Evolutionary conservation across 2,797 vertebrate species (phyloP).

Genomic region (Leptodactylus fallax): DNA sequence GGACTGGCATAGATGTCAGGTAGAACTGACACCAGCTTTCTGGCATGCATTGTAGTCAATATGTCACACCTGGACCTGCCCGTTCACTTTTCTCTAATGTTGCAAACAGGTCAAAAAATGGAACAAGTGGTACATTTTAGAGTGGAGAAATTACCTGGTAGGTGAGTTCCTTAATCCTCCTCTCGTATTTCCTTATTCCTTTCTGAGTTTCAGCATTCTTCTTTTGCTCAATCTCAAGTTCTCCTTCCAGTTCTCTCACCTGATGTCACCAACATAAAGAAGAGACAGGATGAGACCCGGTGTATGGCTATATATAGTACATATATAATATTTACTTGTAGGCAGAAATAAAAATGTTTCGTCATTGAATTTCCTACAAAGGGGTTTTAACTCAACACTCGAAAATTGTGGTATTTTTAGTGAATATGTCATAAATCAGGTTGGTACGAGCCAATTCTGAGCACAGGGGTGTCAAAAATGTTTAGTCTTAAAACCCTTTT

Average conservation of each 20-base stretch:
- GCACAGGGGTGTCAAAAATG: background rate
- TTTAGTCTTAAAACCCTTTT: too few relatives aligned
- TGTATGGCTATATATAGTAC: background rate
- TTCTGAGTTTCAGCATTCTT: conserved; percentile 84
- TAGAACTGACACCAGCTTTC: too few relatives aligned
- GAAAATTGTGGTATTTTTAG: background rate
- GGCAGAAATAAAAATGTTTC: too few relatives aligned
- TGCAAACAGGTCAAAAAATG: too few relatives aligned
- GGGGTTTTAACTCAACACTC: background rate
- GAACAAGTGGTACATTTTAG: background rate
- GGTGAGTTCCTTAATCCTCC: conserved; percentile 87
- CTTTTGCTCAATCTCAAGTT: conserved; percentile 86
- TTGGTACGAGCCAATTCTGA: background rate
- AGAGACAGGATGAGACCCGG: too few relatives aligned
- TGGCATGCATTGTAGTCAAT: too few relatives aligned
- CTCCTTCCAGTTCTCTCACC: conserved; percentile 88
- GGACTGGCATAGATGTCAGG: too few relatives aligned
- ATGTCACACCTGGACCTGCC: too few relatives aligned
- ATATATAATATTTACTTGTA: background rate
- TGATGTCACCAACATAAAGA: conserved; percentile 58
- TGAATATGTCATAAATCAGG: background rate
- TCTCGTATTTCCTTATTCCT: conserved; percentile 88
- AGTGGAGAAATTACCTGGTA: conserved; percentile 83
- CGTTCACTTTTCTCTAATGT: too few relatives aligned
- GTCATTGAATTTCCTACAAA: background rate